These are phyloP conservation scores for Xiphophorus hellerii DNA, from an alignment of 2,113 vertebrate genomes.

Conservation along the genomic window DNA sequence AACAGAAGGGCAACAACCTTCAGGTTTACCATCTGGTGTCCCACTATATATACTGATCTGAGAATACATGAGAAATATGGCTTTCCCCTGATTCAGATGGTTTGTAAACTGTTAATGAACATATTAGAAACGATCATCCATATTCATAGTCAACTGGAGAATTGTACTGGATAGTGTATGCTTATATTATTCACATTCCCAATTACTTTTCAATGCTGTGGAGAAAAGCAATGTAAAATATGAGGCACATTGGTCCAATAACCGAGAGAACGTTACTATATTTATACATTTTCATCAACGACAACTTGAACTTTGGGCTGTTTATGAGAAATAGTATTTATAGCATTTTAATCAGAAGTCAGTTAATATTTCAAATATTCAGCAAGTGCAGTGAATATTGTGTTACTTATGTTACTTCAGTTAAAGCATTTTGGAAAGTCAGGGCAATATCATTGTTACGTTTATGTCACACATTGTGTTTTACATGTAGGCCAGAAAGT, in stretches of 20 bases:
- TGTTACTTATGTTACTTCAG: no score
- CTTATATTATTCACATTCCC: not conserved
- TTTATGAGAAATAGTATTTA: no score
- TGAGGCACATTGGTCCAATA: not conserved
- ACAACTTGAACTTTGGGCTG: not conserved
- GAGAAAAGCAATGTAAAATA: not conserved
- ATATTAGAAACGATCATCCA: not conserved
- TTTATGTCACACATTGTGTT: no score
- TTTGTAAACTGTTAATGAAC: conserved; percentile 23
- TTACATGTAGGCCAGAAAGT: no score
- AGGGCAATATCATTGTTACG: no score
- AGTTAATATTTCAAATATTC: not conserved
- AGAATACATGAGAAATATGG: conserved; percentile 24
- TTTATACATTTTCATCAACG: not conserved
- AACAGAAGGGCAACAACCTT: conserved; percentile 62
- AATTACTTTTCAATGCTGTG: not conserved
- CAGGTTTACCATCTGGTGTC: conserved; percentile 67
- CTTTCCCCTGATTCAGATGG: conserved; percentile 22
- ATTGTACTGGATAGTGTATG: not conserved
- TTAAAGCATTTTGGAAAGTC: no score
- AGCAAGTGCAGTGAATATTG: not conserved
- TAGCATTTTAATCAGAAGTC: no score
- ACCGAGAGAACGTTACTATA: not conserved
- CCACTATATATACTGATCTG: conserved; percentile 19
- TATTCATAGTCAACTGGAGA: not conserved